A percentile compares a stretch with the other conserved stretches of the same genome.
Evolutionary conservation across 2,888 invertebrate species (phyloP).

Genomic region (Chrysodeixis includens): DNA sequence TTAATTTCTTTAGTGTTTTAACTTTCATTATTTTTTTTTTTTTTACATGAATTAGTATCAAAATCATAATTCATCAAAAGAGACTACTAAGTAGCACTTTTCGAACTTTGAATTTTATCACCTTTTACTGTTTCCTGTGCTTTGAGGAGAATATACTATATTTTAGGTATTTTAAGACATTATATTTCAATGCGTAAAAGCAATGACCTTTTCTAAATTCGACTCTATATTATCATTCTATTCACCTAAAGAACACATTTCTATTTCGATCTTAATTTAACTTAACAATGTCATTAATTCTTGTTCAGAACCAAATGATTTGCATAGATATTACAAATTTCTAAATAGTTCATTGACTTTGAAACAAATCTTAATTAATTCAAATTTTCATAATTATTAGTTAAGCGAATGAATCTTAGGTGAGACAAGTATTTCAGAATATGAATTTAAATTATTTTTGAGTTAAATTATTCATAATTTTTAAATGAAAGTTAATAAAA

Average conservation of each 20-base stretch:
- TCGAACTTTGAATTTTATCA: no score
- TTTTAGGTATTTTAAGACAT: no score
- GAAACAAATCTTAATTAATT: conserved; percentile 8
- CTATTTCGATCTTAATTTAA: background rate
- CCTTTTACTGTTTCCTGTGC: no score
- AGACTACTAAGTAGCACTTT: no score
- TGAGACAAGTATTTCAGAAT: conserved; percentile 1
- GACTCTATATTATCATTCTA: background rate
- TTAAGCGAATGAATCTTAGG: background rate
- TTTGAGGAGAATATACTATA: no score
- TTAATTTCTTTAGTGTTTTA: no score
- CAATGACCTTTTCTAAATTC: background rate
- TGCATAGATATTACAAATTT: conserved; percentile 3
- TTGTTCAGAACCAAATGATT: conserved; percentile 5
- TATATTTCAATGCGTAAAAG: background rate
- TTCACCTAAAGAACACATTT: background rate
- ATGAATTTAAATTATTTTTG: background rate
- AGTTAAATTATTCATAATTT: no score
- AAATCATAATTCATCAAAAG: no score
- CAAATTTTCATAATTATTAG: conserved; percentile 3
- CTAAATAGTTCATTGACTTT: conserved; percentile 6
- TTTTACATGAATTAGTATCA: no score
- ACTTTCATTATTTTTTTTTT: no score
- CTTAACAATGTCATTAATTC: conserved; percentile 2
- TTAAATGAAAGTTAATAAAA: no score